phyloP scores from a whole-genome alignment of 2,888 invertebrate species.

The Palloptera scutellata region DNA sequence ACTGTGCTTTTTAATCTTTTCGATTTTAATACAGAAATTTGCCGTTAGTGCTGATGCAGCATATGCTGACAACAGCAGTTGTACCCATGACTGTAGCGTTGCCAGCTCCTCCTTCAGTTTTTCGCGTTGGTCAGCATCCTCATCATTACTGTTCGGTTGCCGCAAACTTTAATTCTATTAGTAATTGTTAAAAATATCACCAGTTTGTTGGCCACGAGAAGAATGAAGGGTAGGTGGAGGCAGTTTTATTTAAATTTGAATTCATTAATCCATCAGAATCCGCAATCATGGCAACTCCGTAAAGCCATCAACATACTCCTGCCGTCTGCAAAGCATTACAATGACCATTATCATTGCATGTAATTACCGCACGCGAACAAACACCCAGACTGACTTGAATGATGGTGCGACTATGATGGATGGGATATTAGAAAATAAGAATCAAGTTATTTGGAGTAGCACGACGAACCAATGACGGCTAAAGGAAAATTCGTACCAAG shows the following conservation, averaged over 20 bases:
- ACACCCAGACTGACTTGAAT: no score
- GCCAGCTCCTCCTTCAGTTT: constrained; percentile 1
- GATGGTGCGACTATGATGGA: no score
- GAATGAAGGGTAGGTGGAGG: constrained; percentile 37
- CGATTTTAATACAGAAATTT: neutral
- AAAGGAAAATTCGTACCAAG: no score
- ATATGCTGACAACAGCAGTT: constrained; percentile 6
- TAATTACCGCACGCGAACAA: no score
- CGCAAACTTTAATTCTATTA: constrained; percentile 59
- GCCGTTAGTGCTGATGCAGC: constrained; percentile 13
- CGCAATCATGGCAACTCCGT: constrained; percentile 58
- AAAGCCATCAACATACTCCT: constrained; percentile 53
- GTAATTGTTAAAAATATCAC: constrained; percentile 53
- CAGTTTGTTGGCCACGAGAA: constrained; percentile 8
- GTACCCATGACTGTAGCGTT: neutral
- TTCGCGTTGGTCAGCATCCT: no score
- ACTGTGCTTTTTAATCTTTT: neutral
- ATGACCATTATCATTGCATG: constrained; percentile 15
- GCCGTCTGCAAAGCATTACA: constrained; percentile 21
- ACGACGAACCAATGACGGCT: no score
- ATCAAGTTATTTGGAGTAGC: no score
- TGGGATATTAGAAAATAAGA: no score
- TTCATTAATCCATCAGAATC: constrained; percentile 59
- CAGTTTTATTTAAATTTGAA: constrained; percentile 58
- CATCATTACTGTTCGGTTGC: constrained; percentile 25